Evolutionary conservation across 2,113 vertebrate genomes (phyloP).

Genomic region (Natator depressus): DNA sequence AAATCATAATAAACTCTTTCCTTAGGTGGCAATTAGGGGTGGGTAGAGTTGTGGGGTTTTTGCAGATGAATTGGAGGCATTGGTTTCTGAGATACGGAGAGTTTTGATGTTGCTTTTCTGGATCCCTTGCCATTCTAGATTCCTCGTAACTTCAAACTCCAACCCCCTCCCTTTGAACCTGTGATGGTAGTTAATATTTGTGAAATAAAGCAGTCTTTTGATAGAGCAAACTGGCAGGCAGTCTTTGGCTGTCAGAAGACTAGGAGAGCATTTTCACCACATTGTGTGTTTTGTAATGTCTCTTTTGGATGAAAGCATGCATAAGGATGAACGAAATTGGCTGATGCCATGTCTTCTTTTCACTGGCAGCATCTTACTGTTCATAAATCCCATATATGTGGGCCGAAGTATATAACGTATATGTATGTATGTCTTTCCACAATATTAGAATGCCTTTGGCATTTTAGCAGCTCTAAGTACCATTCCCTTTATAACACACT

Average conservation of each 20-base stretch:
- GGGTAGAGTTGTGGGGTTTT: neutral
- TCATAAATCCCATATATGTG: neutral
- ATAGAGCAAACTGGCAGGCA: neutral
- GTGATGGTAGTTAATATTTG: neutral
- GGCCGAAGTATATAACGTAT: no score
- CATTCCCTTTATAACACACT: neutral
- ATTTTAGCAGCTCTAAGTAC: neutral
- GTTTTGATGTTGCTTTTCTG: neutral
- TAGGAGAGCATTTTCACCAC: neutral
- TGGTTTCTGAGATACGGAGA: neutral
- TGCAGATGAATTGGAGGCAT: neutral
- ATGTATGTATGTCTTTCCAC: neutral
- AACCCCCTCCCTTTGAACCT: neutral
- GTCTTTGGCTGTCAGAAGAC: neutral
- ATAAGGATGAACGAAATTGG: neutral
- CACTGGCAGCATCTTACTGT: neutral
- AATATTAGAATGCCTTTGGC: neutral
- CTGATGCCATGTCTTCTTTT: neutral
- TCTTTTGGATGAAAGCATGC: neutral
- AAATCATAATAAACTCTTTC: neutral
- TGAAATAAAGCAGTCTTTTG: neutral
- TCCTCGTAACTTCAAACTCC: neutral
- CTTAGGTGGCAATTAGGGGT: no score
- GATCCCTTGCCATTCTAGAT: neutral
- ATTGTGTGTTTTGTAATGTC: neutral